These are phyloP conservation scores for Eretmochelys imbricata DNA, from an alignment of 2,113 vertebrate genomes.

Conservation along the genomic window DNA sequence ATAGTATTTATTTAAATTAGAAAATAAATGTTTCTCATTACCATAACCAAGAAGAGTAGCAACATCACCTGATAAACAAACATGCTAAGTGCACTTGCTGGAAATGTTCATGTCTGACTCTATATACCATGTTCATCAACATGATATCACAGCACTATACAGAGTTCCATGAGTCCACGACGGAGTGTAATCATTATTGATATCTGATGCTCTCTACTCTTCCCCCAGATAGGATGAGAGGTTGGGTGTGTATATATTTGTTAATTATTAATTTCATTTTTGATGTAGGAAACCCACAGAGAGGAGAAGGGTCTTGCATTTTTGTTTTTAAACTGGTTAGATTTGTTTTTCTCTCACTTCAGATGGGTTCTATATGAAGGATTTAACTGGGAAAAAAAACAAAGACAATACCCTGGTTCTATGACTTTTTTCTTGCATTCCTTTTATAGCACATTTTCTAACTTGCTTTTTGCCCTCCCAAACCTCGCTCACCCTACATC, in stretches of 20 bases:
- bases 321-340: background rate
- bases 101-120: background rate
- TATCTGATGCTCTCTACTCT: constrained; percentile 17
- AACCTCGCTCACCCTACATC: background rate
- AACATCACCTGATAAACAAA: background rate
- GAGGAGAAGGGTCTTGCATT: background rate
- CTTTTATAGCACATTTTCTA: background rate
- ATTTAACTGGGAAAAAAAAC: background rate
- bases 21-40: too few species aligned
- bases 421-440: background rate
- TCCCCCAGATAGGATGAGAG: constrained; percentile 17
- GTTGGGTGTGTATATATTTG: background rate
- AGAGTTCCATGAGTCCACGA: background rate
- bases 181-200: background rate
- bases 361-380: background rate
- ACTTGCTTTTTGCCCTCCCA: background rate
- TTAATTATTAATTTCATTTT: constrained; percentile 14
- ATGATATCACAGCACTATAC: background rate
- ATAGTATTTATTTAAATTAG: background rate
- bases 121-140: background rate
- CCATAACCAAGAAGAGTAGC: background rate
- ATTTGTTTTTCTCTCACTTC: background rate
- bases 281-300: background rate
- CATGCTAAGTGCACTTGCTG: background rate
- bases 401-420: background rate